Base-by-base conservation (phyloP, 2,888 invertebrate genomes). In the Azorinus chamasolen region DNA sequence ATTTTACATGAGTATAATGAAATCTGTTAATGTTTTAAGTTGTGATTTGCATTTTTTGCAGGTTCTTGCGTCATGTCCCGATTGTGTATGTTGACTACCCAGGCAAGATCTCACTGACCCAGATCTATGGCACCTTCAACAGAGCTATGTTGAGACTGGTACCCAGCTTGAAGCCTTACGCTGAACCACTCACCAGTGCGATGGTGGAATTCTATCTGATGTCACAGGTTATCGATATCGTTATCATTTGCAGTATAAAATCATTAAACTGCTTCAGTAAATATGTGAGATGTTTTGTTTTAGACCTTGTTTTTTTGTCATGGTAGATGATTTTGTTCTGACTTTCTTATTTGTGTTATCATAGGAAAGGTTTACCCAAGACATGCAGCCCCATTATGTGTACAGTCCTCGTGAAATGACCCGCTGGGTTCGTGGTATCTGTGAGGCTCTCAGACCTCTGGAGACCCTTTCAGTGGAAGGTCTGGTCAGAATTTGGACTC, bases 371-470 rank as follows among this genome's bases (percentile, higher is more conserved):
- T 99, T 99, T 93, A 99, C 99, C 0, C 99, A 99, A 94, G 99
- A 99, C 93, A 99, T 99, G 98, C 99, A 99, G 93, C 99, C 99
- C 0, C 99, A 99, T 94, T 99, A 99, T 93, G 99, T 99, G 0
- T 99, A 99, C 94, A 99, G 99, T 68, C 99, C 99, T 12, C 93
- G 95, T 88, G 99, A 99, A 94, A 97, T 99, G 98, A 99, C 99
- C 0, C 95, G 99, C 91, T 99, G 99, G 99, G 99, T 99, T 64
- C 95, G 99, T 77, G 99, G 99, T 81, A 99, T 99, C 86, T 99
- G 98, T 93, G 99, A 99, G 94, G 99, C 99, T 12, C 97, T 99
- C 79, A 89, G 98, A 78, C 99, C 99, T 0, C 94, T 99, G 55
- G 99, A 99, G 91, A 96, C 95, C 77, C 94, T 99, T 14, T 95